Percentiles rank a stretch among this genome's conserved stretches.
phyloP scores from a whole-genome alignment of 1,140 invertebrate species.

The Melipona quadrifasciata region DNA sequence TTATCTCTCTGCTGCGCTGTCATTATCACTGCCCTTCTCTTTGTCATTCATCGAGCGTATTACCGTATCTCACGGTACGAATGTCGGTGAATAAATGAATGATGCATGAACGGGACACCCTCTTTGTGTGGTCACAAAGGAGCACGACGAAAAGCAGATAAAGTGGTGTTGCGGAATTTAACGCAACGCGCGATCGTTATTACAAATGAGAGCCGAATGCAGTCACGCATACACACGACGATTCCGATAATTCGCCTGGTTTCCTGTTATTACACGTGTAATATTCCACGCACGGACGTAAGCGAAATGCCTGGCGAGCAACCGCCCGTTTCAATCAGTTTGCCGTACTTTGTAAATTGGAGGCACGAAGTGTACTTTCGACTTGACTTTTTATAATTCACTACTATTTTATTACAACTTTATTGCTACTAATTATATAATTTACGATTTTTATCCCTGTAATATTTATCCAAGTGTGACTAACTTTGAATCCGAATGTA shows the following conservation, averaged over 20 bases:
- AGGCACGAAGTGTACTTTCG: neutral
- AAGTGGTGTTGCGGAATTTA: conserved; percentile 1
- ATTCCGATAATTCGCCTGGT: conserved; percentile 11
- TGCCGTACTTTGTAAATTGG: neutral
- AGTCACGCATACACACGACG: conserved; percentile 1
- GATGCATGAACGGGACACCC: neutral
- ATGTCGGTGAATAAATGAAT: conserved; percentile 14
- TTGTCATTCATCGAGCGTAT: conserved; percentile 13
- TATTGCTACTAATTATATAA: too few relatives aligned
- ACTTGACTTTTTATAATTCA: neutral
- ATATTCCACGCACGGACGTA: neutral
- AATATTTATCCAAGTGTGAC: too few relatives aligned
- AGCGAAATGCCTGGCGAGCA: neutral
- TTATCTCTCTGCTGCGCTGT: neutral
- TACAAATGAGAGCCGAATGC: conserved; percentile 10
- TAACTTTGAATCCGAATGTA: too few relatives aligned
- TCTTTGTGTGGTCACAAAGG: neutral
- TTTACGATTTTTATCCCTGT: too few relatives aligned
- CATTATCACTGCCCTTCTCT: neutral
- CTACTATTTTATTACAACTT: too few relatives aligned
- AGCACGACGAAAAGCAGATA: neutral
- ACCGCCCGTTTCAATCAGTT: too few relatives aligned
- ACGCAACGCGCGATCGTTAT: conserved; percentile 16
- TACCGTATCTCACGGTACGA: neutral
- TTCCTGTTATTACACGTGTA: conserved; percentile 33